Evolutionary conservation across 2,113 vertebrate species (phyloP), one percentile per base, ranked within the genome.

Genomic region (Balaeniceps rex): DNA sequence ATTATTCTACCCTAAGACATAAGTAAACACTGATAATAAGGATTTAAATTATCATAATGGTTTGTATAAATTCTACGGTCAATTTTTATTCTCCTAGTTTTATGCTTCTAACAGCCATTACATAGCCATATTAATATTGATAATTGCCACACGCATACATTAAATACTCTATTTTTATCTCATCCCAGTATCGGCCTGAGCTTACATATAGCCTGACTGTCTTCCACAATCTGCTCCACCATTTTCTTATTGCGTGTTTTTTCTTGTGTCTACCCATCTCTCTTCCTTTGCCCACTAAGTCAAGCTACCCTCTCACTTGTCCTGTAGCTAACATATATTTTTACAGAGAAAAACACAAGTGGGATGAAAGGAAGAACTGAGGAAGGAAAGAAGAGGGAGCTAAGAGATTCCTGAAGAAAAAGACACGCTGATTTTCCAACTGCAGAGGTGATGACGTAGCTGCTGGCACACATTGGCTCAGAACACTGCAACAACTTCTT

Each of bases 11-110:
- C 17, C 64, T 74, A 74, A 93, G 66, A 93, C 78, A 58, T 90
- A 88, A 94, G 64, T 81, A 93, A 95, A 91, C 71, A 94, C 17
- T 28, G 26, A 75, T 80, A 55, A 91, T 75, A 90, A 93, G 58
- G n/a, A 88, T 88, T 93, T 90, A 83, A 95, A 93, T 95, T 74
- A 86, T 54, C 78, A 66, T 83, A 94, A 90, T 47, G 34, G 14
- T 68, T 95, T 83, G 31, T 66, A 71, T 77, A 49, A 91, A 80
- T 77, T 82, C 81, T 74, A 22, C 81, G 69, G 90, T 94, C 78
- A 54, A 33, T 74, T 96, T 95, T 90, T 94, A 90, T 91, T 91
- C 44, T 80, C n/a, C 55, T 71, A 51, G 19, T 90, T 95, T 76
- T 90, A 66, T 83, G 46, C 29, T 91, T 93, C 79, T 66, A 95